Evolutionary conservation across 2,888 invertebrate genomes (phyloP), one percentile per base, ranked within the genome.

Genomic region (Cabera pusaria): DNA sequence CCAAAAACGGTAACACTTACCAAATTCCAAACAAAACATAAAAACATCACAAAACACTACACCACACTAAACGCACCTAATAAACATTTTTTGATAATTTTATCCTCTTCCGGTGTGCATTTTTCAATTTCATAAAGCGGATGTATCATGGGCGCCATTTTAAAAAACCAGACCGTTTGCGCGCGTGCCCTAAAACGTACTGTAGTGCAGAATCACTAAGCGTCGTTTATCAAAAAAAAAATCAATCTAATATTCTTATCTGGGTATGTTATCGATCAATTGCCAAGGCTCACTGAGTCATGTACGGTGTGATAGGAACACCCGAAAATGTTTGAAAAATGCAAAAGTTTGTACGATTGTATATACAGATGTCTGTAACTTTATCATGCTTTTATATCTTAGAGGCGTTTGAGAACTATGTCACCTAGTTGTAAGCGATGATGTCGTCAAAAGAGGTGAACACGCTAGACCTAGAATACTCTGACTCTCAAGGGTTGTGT

Each of bases 61-160:
- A 59, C 44, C 39, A 44, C 42, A 56, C 50, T 19, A 17, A 12
- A 35, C 82, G 53, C 64, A 87, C 87, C 87, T 62, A 74, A 40
- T 0, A 86, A 38, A 34, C 85, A 86, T 68, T 82, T 87, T 46
- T 73, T 77, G 16, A 86, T 78, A 1, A 77, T 28, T 43, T 79
- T 85, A 5, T 82, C 79, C 34, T 88, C 87, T 6, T 86, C 86
- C 0, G 70, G 40, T 0, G 72, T 65, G 12, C 85, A 81, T 19
- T 72, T 58, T 3, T 56, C 67, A 6, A 87, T 78, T 23, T 81
- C 73, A 29, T 77, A 84, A 0, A 86, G 86, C 18, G 82, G 54
- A 2, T 81, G 69, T 25, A 68, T 45, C 67, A 69, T 70, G 1
- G 84, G 82, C 26, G 81, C 66, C 86, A 87, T 85, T 4, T 41